Evolutionary conservation across 2,113 vertebrate species (phyloP), one percentile per base, ranked within the genome.

Genomic region (Hymenochirus boettgeri): DNA sequence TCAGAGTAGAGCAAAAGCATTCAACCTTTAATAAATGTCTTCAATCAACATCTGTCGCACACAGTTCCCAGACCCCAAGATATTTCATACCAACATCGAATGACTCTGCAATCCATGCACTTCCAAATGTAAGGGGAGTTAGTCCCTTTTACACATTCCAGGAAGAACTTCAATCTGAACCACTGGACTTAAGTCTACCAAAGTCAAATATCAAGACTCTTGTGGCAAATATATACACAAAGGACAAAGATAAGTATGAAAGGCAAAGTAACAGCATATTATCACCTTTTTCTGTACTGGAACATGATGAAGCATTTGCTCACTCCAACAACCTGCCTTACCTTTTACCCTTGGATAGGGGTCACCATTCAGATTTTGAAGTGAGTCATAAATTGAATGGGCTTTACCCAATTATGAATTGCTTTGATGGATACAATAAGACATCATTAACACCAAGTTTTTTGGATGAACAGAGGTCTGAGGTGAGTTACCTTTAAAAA

Each of bases 131-230:
- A 21, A 67, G 15, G 12, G 25, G 2, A 35, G 1, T 9, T 39
- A 24, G 39, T 42, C 6, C 15, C 21, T n/a, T 22, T 22, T 17
- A 37, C 22, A 70, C 72, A 13, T 67, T 77, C 70, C 80, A 70
- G 1, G 62, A 61, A 17, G 61, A 54, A 2, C 67, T 71, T 26
- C 86, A 91, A 60, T 82, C 35, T 0, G 89, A 90, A 62, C 89
- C 89, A 10, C 73, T 91, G 53, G 89, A 91, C 64, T 83, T 91
- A 11, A 90, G 88, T 18, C 37, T 90, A 46, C 88, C 87, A 23
- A 90, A 85, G 63, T 70, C 56, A 18, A 70, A 46, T 6, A 37
- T 57, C 31, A 60, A 19, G 71, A 47, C 71, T 73, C 21, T 76
- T 10, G 2, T 42, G 21, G 23, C 3, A 42, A 39, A 27, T 53